Evolutionary conservation across 2,797 vertebrate species (phyloP).

Genomic region (Lycodopsis pacificus): DNA sequence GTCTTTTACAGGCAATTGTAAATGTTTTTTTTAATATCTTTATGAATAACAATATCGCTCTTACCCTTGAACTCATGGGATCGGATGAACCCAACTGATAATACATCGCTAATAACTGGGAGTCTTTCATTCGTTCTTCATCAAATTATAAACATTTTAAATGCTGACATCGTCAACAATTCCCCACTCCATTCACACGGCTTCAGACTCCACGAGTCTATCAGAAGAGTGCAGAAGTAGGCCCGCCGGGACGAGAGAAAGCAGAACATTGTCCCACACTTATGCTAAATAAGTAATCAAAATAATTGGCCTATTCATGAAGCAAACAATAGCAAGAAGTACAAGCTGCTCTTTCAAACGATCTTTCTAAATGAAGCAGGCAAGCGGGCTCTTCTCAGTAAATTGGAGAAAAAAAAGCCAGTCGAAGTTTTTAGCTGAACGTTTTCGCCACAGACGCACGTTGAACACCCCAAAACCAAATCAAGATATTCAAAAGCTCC

Average conservation of each 20-base stretch:
- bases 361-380: constrained; percentile 3
- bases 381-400: neutral
- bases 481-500: neutral
- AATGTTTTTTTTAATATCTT: neutral
- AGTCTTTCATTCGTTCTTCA: constrained; percentile 10
- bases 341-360: neutral
- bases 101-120: neutral
- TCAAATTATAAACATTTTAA: constrained; percentile 9
- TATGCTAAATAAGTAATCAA: constrained; percentile 18
- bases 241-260: neutral
- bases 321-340: constrained; percentile 32
- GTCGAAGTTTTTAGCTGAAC: neutral
- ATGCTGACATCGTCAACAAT: neutral
- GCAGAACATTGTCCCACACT: constrained; percentile 8
- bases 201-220: neutral
- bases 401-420: neutral
- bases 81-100: neutral
- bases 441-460: neutral
- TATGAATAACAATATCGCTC: neutral
- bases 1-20: neutral
- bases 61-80: neutral
- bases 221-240: constrained; percentile 1
- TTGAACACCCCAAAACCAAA: neutral
- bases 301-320: constrained; percentile 39
- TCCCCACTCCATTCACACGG: neutral